phyloP scores from a whole-genome alignment of 2,888 invertebrate genomes.

The Erannis defoliaria region DNA sequence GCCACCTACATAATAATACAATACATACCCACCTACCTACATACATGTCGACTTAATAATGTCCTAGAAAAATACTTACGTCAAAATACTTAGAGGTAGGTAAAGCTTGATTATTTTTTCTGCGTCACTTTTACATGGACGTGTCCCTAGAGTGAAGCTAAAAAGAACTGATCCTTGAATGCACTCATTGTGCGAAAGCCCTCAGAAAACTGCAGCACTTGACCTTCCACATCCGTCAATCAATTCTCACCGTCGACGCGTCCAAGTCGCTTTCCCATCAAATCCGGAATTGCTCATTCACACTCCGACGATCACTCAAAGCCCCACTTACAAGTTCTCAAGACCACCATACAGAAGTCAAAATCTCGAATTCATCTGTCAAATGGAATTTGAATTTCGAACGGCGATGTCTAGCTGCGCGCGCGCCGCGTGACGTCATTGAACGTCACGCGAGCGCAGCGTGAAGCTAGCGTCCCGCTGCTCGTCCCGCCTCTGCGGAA shows the following conservation, averaged over 20 bases:
- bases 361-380: slow-evolving; percentile 71
- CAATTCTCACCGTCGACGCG: slow-evolving; percentile 43
- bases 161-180: slow-evolving; percentile 15
- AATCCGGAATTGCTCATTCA: slow-evolving; percentile 79
- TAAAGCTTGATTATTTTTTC: too few species aligned
- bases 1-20: too few species aligned
- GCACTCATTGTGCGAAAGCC: slow-evolving; percentile 23
- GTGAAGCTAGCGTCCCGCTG: slow-evolving; percentile 48
- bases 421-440: slow-evolving; percentile 70
- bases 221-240: slow-evolving; percentile 55
- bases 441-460: slow-evolving; percentile 65
- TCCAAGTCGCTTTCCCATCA: slow-evolving; percentile 68
- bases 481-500: slow-evolving; percentile 50
- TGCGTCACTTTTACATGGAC: not conserved
- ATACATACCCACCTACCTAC: too few species aligned
- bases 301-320: slow-evolving; percentile 67
- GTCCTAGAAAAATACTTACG: too few species aligned
- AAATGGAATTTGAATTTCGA: slow-evolving; percentile 67
- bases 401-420: slow-evolving; percentile 62
- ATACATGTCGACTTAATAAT: too few species aligned
- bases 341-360: slow-evolving; percentile 66
- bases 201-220: slow-evolving; percentile 32
- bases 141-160: not conserved
- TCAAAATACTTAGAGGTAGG: too few species aligned
- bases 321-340: slow-evolving; percentile 65